A percentile compares a stretch with the other conserved stretches of the same genome.
Conservation (phyloP, 2,113 vertebrate species). For the Entelurus aequoreus region DNA sequence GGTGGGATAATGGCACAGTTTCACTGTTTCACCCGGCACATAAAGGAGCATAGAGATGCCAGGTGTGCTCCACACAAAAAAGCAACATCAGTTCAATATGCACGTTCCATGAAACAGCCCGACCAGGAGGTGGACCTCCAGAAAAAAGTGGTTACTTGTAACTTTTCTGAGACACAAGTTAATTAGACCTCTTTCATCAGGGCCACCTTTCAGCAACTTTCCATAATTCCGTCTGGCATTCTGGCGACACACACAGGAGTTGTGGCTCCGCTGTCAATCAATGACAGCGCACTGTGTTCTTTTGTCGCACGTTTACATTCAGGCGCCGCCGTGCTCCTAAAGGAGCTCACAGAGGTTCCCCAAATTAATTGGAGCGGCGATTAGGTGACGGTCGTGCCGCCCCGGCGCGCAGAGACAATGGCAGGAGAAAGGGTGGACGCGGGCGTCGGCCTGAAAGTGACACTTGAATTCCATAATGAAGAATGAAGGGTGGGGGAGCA, state of each 20-base stretch:
- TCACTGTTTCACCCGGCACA: conserved; percentile 11
- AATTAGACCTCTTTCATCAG: conserved; percentile 57
- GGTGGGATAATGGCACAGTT: conserved; percentile 19
- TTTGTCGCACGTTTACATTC: conserved; percentile 59
- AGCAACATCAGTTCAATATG: conserved; percentile 53
- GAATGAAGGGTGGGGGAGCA: conserved; percentile 49
- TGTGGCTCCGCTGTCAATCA: conserved; percentile 66
- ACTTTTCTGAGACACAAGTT: conserved; percentile 62
- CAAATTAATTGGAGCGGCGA: conserved; percentile 68
- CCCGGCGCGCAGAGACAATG: conserved; percentile 52
- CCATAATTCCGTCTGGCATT: conserved; percentile 50
- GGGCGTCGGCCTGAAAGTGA: conserved; percentile 54
- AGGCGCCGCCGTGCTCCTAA: conserved; percentile 39
- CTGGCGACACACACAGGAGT: conserved; percentile 46
- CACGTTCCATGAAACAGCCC: conserved; percentile 30
- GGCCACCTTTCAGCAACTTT: conserved; percentile 44
- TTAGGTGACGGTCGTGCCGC: conserved; percentile 55
- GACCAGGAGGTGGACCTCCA: conserved; percentile 43
- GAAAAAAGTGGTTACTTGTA: conserved; percentile 42
- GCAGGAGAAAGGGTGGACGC: conserved; percentile 45
- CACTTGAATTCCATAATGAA: conserved; percentile 68
- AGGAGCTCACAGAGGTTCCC: conserved; percentile 41
- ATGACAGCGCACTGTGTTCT: conserved; percentile 45
- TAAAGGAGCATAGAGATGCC: conserved; percentile 53
- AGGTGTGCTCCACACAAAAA: conserved; percentile 43